Conservation (phyloP, 2,113 vertebrate species). For the Mionectes macconnelli region DNA sequence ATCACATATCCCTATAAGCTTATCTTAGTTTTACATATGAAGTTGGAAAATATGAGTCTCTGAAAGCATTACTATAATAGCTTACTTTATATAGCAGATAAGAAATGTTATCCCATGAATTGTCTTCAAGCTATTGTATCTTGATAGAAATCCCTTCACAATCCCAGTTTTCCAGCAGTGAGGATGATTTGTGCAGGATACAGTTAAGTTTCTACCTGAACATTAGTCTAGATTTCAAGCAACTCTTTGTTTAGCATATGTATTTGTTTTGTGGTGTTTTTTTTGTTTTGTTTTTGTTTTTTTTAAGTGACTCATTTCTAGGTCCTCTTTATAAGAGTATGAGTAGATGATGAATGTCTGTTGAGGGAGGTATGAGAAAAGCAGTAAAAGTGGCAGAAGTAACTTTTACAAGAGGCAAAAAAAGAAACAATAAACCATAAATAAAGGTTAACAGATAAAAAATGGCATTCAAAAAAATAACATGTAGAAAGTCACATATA, state of each 20-base stretch:
- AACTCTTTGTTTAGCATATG: not conserved
- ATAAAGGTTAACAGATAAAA: not conserved
- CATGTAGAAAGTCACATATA: not conserved
- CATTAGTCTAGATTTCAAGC: not conserved
- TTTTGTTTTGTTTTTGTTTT: not conserved
- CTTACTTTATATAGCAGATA: not conserved
- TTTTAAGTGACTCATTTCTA: not conserved
- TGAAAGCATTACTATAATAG: not conserved
- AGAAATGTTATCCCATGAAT: not conserved
- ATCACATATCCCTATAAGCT: not conserved
- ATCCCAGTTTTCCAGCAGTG: not conserved
- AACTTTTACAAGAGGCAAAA: not conserved
- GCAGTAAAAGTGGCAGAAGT: not conserved
- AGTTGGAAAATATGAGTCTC: not conserved
- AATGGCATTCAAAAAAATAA: not conserved
- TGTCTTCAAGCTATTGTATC: not conserved
- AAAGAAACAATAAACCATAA: not conserved
- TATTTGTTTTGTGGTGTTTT: not conserved
- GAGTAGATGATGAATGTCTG: not conserved
- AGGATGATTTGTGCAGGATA: not conserved
- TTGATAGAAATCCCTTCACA: not conserved
- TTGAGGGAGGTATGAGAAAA: not conserved
- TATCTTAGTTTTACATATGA: constrained; percentile 19
- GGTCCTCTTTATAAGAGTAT: not conserved
- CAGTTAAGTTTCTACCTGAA: not conserved